Evolutionary conservation across 2,888 invertebrate species (phyloP).

Genomic region (Laspeyria flexula): DNA sequence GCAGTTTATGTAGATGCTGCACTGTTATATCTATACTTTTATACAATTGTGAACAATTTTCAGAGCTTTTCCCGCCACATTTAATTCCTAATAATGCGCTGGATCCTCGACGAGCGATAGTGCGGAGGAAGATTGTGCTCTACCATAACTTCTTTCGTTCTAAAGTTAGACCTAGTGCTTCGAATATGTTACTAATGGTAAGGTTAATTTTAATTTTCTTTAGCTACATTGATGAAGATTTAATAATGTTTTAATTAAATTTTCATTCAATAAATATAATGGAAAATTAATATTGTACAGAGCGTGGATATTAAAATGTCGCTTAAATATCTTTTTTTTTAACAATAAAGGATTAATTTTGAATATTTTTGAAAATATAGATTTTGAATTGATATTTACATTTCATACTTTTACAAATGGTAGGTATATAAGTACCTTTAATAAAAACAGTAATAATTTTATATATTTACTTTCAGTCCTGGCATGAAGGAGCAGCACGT

Average conservation of each 20-base stretch:
- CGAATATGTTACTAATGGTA: conserved; percentile 94
- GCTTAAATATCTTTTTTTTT: no score
- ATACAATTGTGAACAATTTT: conserved; percentile 29
- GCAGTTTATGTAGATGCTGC: neutral
- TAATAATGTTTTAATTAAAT: no score
- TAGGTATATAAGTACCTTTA: no score
- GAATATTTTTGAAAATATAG: no score
- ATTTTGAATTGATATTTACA: no score
- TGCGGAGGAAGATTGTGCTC: conserved; percentile 90
- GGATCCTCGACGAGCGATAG: conserved; percentile 84
- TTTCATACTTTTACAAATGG: no score
- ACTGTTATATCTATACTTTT: neutral
- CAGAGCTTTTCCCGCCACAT: conserved; percentile 70
- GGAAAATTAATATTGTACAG: no score
- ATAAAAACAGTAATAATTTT: no score
- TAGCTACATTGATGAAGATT: no score
- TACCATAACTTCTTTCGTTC: conserved; percentile 92
- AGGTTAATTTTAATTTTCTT: conserved; percentile 45
- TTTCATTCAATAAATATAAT: no score
- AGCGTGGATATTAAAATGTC: no score
- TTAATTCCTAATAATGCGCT: conserved; percentile 80
- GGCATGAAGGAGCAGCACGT: conserved; percentile 89
- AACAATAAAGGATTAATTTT: no score
- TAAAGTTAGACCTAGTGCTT: conserved; percentile 90
- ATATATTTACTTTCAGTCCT: conserved; percentile 84